A percentile compares a stretch with the other conserved stretches of the same genome.
Evolutionary conservation across 2,888 invertebrate species (phyloP).

Genomic region (Gymnoscelis rufifasciata): DNA sequence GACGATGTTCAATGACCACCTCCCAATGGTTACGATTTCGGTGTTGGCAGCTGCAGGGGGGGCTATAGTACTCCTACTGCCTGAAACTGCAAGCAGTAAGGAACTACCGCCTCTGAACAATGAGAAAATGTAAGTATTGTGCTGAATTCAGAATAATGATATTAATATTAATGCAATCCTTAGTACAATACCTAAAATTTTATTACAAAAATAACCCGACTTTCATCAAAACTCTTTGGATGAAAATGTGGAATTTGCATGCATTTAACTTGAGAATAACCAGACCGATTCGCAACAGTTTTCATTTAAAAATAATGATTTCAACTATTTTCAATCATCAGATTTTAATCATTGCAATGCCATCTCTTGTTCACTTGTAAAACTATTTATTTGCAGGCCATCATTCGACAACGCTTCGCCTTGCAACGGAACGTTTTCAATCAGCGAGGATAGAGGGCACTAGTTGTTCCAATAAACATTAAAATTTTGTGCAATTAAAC

Average conservation of each 20-base stretch:
- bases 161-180: too few relatives aligned
- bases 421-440: slow-evolving; percentile 65
- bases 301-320: too few relatives aligned
- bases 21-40: slow-evolving; percentile 86
- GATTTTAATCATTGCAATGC: slow-evolving; percentile 29
- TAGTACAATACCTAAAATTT: too few relatives aligned
- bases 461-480: slow-evolving; percentile 33
- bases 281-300: too few relatives aligned
- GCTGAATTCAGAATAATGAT: not conserved
- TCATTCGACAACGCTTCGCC: slow-evolving; percentile 49
- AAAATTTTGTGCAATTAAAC: not conserved
- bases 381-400: slow-evolving; percentile 40
- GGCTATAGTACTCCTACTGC: slow-evolving; percentile 84
- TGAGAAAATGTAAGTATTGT: slow-evolving; percentile 46
- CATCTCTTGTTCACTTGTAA: slow-evolving; percentile 31
- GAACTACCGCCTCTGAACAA: slow-evolving; percentile 32
- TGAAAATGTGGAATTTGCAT: too few relatives aligned
- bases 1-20: slow-evolving; percentile 82
- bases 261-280: too few relatives aligned
- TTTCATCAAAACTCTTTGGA: too few relatives aligned
- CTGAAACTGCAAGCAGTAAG: slow-evolving; percentile 81
- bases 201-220: too few relatives aligned
- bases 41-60: slow-evolving; percentile 85
- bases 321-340: too few relatives aligned
- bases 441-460: slow-evolving; percentile 65